phyloP scores from a whole-genome alignment of 2,113 vertebrate species.

The Noturus placidus region DNA sequence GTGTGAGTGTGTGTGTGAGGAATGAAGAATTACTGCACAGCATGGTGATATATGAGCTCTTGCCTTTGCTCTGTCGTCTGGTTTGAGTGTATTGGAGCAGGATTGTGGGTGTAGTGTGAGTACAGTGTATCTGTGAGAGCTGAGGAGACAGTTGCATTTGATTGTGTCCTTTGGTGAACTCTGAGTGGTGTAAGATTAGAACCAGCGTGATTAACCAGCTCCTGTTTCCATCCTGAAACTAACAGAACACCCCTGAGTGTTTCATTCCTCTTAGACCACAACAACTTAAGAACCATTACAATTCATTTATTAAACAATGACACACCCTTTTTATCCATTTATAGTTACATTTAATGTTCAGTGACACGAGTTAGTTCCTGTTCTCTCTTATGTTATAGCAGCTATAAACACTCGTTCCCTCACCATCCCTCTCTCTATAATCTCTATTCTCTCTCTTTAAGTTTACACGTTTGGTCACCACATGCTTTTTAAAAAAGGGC shows the following conservation, averaged over 20 bases:
- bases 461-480: neutral
- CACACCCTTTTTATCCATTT: neutral
- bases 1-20: conserved; percentile 30
- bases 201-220: neutral
- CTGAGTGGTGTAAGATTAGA: conserved; percentile 34
- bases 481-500: neutral
- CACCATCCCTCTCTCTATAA: neutral
- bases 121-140: conserved; percentile 60
- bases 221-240: neutral
- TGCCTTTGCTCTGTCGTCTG: conserved; percentile 45
- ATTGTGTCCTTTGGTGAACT: conserved; percentile 63
- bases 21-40: conserved; percentile 18
- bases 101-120: conserved; percentile 17
- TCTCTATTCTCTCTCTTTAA: too few species aligned
- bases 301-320: neutral
- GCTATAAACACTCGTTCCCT: neutral
- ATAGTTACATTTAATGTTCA: neutral
- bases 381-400: neutral
- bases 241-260: neutral
- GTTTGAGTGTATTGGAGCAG: conserved; percentile 55
- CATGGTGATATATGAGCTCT: conserved; percentile 45
- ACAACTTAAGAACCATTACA: neutral
- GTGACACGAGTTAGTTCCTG: neutral
- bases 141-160: conserved; percentile 61
- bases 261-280: too few species aligned